These are phyloP conservation scores for Aplocera efformata DNA, from an alignment of 2,888 invertebrate species.

Conservation along the genomic window DNA sequence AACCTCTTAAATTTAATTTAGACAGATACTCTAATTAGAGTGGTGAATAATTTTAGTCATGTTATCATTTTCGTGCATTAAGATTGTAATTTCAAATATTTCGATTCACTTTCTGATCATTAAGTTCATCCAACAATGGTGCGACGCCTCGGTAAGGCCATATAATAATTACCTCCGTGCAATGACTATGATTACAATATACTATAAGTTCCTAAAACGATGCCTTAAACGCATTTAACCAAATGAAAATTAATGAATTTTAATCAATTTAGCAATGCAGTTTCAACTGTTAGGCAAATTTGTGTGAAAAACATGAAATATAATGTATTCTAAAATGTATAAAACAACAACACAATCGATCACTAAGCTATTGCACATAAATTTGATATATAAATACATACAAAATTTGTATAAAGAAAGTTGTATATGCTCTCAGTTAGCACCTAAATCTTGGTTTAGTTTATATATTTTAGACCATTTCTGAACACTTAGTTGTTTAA, in stretches of 20 bases:
- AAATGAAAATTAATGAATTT: too few species aligned
- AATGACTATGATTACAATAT: conserved; percentile 15
- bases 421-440: conserved; percentile 55
- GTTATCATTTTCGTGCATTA: conserved; percentile 6
- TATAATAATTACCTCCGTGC: conserved; percentile 28
- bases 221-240: too few species aligned
- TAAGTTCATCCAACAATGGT: conserved; percentile 34
- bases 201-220: too few species aligned
- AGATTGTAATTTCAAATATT: not conserved
- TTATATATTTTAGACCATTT: conserved; percentile 64
- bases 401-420: too few species aligned
- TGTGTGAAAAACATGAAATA: too few species aligned
- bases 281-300: too few species aligned
- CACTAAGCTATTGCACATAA: conserved; percentile 14
- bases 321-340: too few species aligned
- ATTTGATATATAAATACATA: conserved; percentile 15
- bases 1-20: conserved; percentile 10
- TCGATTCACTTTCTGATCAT: not conserved
- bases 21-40: conserved; percentile 9
- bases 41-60: not conserved
- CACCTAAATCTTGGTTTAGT: conserved; percentile 67
- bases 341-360: not conserved
- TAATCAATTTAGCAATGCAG: too few species aligned
- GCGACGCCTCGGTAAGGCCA: conserved; percentile 9
- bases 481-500: conserved; percentile 66